Conservation (phyloP, 2,888 invertebrate genomes). For the Tiphia femorata region DNA sequence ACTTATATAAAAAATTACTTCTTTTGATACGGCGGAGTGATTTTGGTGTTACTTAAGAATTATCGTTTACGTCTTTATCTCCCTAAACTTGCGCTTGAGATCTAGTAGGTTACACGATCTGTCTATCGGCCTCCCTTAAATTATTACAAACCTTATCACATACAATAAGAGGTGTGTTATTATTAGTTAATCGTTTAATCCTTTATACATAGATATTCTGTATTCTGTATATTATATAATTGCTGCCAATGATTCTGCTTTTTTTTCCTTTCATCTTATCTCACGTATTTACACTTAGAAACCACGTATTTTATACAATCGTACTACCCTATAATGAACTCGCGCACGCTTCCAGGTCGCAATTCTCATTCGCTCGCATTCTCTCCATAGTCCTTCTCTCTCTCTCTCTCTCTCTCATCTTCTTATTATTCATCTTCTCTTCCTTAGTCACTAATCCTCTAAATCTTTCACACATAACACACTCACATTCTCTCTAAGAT, state of each 20-base stretch:
- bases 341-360: too few relatives aligned
- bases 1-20: slow-evolving; percentile 67
- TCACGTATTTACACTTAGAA: slow-evolving; percentile 66
- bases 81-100: slow-evolving; percentile 66
- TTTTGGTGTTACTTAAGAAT: slow-evolving; percentile 67
- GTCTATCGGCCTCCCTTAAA: slow-evolving; percentile 57
- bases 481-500: too few relatives aligned
- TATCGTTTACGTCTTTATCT: slow-evolving; percentile 50
- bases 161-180: slow-evolving; percentile 42
- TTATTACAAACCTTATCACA: slow-evolving; percentile 60
- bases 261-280: too few relatives aligned
- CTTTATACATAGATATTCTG: slow-evolving; percentile 59
- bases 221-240: slow-evolving; percentile 51
- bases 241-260: slow-evolving; percentile 58
- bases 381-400: slow-evolving; percentile 23
- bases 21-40: slow-evolving; percentile 63
- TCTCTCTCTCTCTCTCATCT: slow-evolving; percentile 1
- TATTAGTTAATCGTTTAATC: slow-evolving; percentile 28
- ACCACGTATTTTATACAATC: slow-evolving; percentile 63
- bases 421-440: slow-evolving; percentile 18
- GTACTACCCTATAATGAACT: slow-evolving; percentile 56
- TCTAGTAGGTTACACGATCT: slow-evolving; percentile 65
- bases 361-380: slow-evolving; percentile 32
- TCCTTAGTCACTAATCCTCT: slow-evolving; percentile 5
- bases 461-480: too few relatives aligned